Percentiles rank a stretch among this genome's conserved stretches.
Conservation (phyloP, 2,797 vertebrate species). For the Poeciliopsis turneri region DNA sequence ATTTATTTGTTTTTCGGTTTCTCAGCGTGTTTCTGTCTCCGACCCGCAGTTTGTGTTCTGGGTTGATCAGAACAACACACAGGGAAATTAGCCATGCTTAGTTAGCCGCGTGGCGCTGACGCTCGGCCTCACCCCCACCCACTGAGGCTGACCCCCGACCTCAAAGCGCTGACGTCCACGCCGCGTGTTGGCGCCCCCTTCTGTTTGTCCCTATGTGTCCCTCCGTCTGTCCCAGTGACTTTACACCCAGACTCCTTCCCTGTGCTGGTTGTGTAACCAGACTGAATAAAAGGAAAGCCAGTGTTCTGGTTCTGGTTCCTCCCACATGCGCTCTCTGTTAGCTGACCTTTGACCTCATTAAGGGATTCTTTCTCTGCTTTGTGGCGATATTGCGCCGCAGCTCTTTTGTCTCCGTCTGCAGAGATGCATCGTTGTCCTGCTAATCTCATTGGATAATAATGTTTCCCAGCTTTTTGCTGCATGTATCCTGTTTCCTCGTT, state of each 20-base stretch:
- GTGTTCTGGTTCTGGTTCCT: conserved; percentile 46
- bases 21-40: background rate
- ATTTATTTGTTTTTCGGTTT: background rate
- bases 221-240: background rate
- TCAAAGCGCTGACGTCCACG: background rate
- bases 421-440: conserved; percentile 55
- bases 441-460: conserved; percentile 52
- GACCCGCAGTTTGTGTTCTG: background rate
- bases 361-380: conserved; percentile 60
- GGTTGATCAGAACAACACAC: background rate
- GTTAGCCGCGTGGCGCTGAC: background rate
- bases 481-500: conserved; percentile 31
- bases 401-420: conserved; percentile 50
- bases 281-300: conserved; percentile 46
- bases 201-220: background rate
- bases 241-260: conserved; percentile 8
- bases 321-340: conserved; percentile 52
- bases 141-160: conserved; percentile 1
- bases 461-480: conserved; percentile 51
- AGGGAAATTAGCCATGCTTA: background rate
- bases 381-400: conserved; percentile 47
- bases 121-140: conserved; percentile 14
- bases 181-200: background rate
- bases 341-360: conserved; percentile 62
- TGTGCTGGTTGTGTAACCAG: conserved; percentile 41